Conservation (phyloP, 2,113 vertebrate species). For the Dicerorhinus sumatrensis region DNA sequence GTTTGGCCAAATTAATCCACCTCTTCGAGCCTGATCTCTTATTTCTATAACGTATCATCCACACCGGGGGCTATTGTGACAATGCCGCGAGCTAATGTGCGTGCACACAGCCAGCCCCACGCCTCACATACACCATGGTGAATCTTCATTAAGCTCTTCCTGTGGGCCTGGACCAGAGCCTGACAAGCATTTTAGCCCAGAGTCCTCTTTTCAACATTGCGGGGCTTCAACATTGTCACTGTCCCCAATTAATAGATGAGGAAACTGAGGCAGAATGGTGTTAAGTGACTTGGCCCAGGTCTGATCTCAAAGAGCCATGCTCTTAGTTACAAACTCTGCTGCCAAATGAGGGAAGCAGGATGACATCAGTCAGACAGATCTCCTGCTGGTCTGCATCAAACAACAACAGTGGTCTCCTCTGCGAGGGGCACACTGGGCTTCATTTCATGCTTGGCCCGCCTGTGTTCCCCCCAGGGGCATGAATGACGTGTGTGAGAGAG, state of each 20-base stretch:
- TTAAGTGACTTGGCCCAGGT: not conserved
- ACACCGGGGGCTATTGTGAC: not conserved
- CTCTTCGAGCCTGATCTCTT: not conserved
- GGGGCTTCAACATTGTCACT: not conserved
- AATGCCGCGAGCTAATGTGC: not conserved
- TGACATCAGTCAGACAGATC: not conserved
- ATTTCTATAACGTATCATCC: not conserved
- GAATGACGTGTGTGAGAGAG: not conserved
- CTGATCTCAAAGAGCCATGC: not conserved
- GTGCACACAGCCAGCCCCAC: not conserved
- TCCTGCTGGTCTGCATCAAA: not conserved
- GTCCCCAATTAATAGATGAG: not conserved
- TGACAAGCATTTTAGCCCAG: not conserved
- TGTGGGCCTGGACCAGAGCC: not conserved
- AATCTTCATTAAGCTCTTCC: not conserved
- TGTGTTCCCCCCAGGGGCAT: not conserved
- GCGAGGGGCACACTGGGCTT: too few species aligned
- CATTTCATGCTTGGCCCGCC: rapidly evolving
- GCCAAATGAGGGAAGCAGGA: not conserved
- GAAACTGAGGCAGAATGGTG: not conserved
- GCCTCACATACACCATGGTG: not conserved
- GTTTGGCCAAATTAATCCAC: not conserved
- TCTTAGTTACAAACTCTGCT: not conserved
- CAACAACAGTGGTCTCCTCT: not conserved
- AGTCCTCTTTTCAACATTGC: not conserved